These are phyloP conservation scores for Tetanocera ferruginea DNA, from an alignment of 2,888 invertebrate species.

Conservation along the genomic window DNA sequence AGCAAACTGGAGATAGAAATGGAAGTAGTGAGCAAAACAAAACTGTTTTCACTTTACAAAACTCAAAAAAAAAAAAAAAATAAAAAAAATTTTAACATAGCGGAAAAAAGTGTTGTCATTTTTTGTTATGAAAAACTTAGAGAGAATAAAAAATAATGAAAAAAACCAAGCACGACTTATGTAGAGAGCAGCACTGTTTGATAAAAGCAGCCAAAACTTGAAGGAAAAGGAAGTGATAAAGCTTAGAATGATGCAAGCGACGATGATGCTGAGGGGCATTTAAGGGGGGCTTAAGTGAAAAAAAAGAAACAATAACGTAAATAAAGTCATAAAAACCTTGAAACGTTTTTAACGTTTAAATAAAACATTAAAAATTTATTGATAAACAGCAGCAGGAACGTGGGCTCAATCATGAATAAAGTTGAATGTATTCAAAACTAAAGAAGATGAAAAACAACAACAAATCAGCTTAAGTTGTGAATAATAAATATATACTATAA, in stretches of 20 bases:
- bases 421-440: no score
- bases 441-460: background rate
- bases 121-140: background rate
- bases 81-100: background rate
- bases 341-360: no score
- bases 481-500: background rate
- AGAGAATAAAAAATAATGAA: background rate
- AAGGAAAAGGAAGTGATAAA: background rate
- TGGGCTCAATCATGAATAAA: no score
- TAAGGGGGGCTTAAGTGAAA: background rate
- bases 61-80: background rate
- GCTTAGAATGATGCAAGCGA: no score
- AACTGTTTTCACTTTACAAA: slow-evolving; percentile 21
- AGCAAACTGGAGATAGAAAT: slow-evolving; percentile 19
- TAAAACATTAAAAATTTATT: no score
- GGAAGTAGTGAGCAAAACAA: slow-evolving; percentile 7
- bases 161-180: background rate
- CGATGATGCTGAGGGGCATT: no score
- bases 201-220: background rate
- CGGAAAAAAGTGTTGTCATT: background rate
- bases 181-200: background rate
- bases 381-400: no score
- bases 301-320: background rate
- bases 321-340: background rate
- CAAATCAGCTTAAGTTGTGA: background rate